Evolutionary conservation across 2,113 vertebrate genomes (phyloP).

Genomic region (Hippocampus guttulatus): DNA sequence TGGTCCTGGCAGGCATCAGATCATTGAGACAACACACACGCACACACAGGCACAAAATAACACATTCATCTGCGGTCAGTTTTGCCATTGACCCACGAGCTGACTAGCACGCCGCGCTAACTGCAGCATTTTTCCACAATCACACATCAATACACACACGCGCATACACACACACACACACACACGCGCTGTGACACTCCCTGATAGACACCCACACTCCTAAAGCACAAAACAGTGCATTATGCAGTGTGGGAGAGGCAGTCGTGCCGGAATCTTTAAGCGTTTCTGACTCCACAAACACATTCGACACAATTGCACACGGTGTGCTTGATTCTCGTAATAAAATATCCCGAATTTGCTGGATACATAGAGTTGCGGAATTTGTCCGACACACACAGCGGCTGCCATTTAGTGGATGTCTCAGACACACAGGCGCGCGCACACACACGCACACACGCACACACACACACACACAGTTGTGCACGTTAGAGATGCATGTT

Average conservation of each 20-base stretch:
- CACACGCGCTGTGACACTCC: slow-evolving; percentile 5
- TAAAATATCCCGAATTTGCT: not conserved
- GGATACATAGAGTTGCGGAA: not conserved
- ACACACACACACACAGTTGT: not conserved
- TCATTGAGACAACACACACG: slow-evolving; percentile 55
- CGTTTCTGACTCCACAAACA: slow-evolving; percentile 44
- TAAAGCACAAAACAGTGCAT: slow-evolving; percentile 17
- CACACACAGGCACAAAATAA: slow-evolving; percentile 4
- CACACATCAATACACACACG: slow-evolving; percentile 34
- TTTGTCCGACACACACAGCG: not conserved
- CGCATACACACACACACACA: slow-evolving; percentile 2
- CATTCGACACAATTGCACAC: not conserved
- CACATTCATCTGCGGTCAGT: slow-evolving; percentile 18
- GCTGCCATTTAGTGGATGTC: not conserved
- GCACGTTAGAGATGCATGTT: slow-evolving; percentile 50
- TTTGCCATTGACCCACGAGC: slow-evolving; percentile 48
- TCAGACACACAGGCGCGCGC: too few relatives aligned
- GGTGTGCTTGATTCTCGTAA: not conserved
- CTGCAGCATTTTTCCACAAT: slow-evolving; percentile 30
- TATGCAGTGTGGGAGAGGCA: slow-evolving; percentile 50
- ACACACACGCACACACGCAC: slow-evolving; percentile 1
- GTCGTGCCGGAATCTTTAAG: slow-evolving; percentile 48
- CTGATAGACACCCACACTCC: not conserved
- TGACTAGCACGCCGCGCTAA: slow-evolving; percentile 34
- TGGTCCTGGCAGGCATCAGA: slow-evolving; percentile 57